phyloP scores from a whole-genome alignment of 2,888 invertebrate species.

The Lasiommata megera region DNA sequence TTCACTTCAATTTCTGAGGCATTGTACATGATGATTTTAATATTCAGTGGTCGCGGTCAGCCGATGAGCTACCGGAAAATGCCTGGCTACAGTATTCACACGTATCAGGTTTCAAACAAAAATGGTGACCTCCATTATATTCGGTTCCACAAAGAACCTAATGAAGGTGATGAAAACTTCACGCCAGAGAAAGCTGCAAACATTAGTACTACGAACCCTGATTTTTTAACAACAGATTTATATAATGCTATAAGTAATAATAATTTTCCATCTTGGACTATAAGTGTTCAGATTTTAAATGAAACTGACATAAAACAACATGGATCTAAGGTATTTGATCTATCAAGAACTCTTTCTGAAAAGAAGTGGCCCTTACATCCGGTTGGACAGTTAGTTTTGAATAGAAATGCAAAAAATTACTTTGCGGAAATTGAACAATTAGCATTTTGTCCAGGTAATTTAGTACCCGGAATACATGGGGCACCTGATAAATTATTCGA shows the following conservation, averaged over 20 bases:
- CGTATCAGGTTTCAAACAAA: no score
- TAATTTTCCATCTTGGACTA: neutral
- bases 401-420: conserved; percentile 95
- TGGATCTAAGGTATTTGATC: neutral
- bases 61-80: neutral
- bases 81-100: no score
- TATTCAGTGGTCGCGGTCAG: neutral
- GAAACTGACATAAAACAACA: neutral
- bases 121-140: no score
- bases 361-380: conserved; percentile 92
- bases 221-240: no score
- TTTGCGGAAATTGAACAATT: conserved; percentile 96
- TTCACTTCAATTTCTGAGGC: neutral
- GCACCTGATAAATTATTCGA: conserved; percentile 96
- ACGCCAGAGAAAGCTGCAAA: no score
- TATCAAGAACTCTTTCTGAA: conserved; percentile 92
- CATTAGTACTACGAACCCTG: no score
- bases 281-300: neutral
- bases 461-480: conserved; percentile 95
- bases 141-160: no score
- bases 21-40: neutral
- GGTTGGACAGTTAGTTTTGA: conserved; percentile 91
- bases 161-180: no score
- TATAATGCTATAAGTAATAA: neutral
- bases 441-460: conserved; percentile 93